Evolutionary conservation across 2,797 vertebrate genomes (phyloP).

Genomic region (Eremophila alpestris): DNA sequence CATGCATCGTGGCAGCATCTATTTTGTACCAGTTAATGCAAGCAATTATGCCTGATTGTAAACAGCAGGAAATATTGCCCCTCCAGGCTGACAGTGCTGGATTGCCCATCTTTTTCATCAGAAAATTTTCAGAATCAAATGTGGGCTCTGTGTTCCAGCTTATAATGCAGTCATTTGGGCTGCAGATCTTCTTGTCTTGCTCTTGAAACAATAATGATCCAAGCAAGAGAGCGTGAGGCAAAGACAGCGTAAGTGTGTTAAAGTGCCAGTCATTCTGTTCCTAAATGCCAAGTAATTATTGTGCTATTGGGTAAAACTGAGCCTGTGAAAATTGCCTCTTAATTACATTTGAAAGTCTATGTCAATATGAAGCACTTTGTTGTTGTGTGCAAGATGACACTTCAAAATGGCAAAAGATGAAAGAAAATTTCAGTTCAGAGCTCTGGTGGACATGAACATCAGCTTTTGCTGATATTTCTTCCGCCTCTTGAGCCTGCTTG

Average conservation of each 20-base stretch:
- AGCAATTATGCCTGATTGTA: neutral
- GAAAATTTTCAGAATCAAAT: neutral
- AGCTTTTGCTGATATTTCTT: slow-evolving; percentile 50
- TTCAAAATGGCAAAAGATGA: slow-evolving; percentile 79
- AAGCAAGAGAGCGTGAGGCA: neutral
- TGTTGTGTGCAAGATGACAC: slow-evolving; percentile 56
- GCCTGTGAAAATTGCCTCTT: slow-evolving; percentile 56
- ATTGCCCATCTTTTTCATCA: slow-evolving; percentile 56
- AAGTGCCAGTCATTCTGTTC: slow-evolving; percentile 43
- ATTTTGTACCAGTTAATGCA: slow-evolving; percentile 10
- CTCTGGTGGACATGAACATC: slow-evolving; percentile 66
- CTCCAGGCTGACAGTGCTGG: slow-evolving; percentile 15
- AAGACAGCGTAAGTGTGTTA: neutral
- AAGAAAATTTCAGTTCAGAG: slow-evolving; percentile 78
- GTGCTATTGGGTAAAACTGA: slow-evolving; percentile 33
- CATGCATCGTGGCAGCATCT: neutral
- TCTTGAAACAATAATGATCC: slow-evolving; percentile 52
- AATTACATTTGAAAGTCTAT: slow-evolving; percentile 71
- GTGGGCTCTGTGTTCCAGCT: neutral
- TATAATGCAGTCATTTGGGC: slow-evolving; percentile 40
- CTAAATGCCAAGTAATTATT: slow-evolving; percentile 51
- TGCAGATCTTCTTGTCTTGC: slow-evolving; percentile 34
- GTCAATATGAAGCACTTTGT: slow-evolving; percentile 64
- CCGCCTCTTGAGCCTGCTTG: slow-evolving; percentile 75
- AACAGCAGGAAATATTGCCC: slow-evolving; percentile 12